Percentiles rank a stretch among this genome's conserved stretches.
phyloP scores from a whole-genome alignment of 1,140 invertebrate species.

The Drosophila guanche region DNA sequence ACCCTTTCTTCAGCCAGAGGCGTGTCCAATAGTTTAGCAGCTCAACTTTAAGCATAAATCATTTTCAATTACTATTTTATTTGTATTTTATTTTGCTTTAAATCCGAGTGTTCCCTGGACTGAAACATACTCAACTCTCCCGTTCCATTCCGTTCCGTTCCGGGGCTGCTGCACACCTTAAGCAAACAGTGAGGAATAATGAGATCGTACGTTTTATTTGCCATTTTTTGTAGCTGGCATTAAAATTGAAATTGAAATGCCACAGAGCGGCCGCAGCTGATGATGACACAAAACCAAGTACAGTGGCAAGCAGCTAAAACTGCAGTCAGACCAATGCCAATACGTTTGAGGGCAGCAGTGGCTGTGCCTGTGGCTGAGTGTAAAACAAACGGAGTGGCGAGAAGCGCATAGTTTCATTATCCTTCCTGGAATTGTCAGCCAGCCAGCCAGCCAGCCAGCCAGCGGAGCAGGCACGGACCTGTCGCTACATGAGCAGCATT shows the following conservation, averaged over 20 bases:
- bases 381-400: constrained; percentile 73
- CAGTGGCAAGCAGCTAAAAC: constrained; percentile 33
- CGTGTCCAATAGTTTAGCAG: constrained; percentile 23
- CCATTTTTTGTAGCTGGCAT: constrained; percentile 67
- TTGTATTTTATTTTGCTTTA: neutral
- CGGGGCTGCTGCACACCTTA: constrained; percentile 24
- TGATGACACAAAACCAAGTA: constrained; percentile 56
- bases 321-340: neutral
- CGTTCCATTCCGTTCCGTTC: neutral
- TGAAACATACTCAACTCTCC: neutral
- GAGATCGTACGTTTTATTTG: constrained; percentile 69
- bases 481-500: constrained; percentile 72
- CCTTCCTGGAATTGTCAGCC: constrained; percentile 31
- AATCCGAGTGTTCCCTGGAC: constrained; percentile 24
- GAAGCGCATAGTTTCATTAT: constrained; percentile 77
- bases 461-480: constrained; percentile 49
- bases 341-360: constrained; percentile 1
- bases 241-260: constrained; percentile 80
- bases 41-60: too few species aligned
- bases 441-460: constrained; percentile 29
- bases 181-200: constrained; percentile 55
- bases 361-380: constrained; percentile 7
- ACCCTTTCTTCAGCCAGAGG: constrained; percentile 1
- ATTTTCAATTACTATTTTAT: too few species aligned
- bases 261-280: constrained; percentile 65